Evolutionary conservation across 2,113 vertebrate species (phyloP).

Genomic region (Nycticryphes semicollaris): DNA sequence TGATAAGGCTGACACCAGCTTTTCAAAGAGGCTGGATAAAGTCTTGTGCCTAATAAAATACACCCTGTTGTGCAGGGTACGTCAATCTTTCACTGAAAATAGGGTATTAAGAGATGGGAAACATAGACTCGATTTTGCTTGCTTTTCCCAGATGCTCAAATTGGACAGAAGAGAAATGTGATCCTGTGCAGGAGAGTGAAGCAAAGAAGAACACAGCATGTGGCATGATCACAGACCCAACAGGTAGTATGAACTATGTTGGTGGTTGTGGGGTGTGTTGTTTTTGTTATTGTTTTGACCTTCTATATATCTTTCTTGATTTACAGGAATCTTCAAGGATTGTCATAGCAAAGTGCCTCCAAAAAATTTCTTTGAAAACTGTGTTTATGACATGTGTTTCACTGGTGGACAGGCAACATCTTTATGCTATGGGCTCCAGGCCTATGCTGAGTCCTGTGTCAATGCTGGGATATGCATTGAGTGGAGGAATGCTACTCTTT

Average conservation of each 20-base stretch:
- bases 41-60: constrained; percentile 22
- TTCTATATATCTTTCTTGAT: neutral
- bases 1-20: neutral
- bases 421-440: constrained; percentile 85
- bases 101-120: neutral
- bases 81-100: neutral
- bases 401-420: constrained; percentile 77
- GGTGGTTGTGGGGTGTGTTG: neutral
- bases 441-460: constrained; percentile 83
- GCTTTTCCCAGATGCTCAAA: constrained; percentile 45
- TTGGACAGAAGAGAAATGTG: constrained; percentile 62
- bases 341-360: constrained; percentile 80
- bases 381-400: constrained; percentile 84
- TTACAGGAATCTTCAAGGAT: constrained; percentile 82
- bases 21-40: neutral
- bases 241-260: constrained; percentile 60
- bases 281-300: neutral
- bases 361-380: constrained; percentile 80
- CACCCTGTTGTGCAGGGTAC: neutral
- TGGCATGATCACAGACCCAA: constrained; percentile 78
- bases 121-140: neutral
- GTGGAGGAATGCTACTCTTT: constrained; percentile 87
- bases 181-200: constrained; percentile 72
- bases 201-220: constrained; percentile 78
- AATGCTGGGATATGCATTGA: constrained; percentile 76